A percentile compares a stretch with the other conserved stretches of the same genome.
These are phyloP conservation scores for Andricus grossulariae DNA, from an alignment of 1,140 invertebrate genomes.

Conservation along the genomic window DNA sequence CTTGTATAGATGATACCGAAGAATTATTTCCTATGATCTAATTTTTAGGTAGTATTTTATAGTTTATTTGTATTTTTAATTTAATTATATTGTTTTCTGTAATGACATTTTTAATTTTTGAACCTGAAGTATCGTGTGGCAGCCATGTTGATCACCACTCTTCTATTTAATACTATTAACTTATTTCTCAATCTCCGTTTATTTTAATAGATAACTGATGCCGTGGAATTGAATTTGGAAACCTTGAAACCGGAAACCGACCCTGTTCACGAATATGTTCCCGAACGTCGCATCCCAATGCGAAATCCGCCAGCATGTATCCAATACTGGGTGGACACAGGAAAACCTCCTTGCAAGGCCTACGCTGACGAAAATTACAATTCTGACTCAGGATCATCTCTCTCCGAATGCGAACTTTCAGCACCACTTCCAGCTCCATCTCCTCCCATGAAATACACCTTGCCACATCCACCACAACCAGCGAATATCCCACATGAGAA, in stretches of 20 bases:
- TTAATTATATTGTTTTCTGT: too few relatives aligned
- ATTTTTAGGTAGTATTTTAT: too few relatives aligned
- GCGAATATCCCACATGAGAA: neutral
- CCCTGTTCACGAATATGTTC: neutral
- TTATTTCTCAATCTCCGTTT: too few relatives aligned
- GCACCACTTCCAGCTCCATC: neutral
- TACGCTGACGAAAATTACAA: slow-evolving; percentile 2
- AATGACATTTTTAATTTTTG: too few relatives aligned
- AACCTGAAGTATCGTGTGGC: neutral
- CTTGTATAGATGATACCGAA: too few relatives aligned
- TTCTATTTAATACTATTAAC: neutral
- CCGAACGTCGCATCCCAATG: slow-evolving; percentile 39
- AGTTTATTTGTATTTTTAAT: too few relatives aligned
- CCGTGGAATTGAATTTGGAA: neutral
- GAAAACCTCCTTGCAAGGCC: slow-evolving; percentile 51
- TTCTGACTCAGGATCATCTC: slow-evolving; percentile 44
- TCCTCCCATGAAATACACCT: neutral
- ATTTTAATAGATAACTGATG: neutral
- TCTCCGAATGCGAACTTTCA: slow-evolving; percentile 42
- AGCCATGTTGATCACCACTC: neutral
- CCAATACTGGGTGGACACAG: slow-evolving; percentile 67
- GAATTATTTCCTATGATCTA: too few relatives aligned
- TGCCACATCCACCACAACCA: neutral
- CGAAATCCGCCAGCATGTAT: slow-evolving; percentile 52
- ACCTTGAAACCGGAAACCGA: neutral